A percentile compares a stretch with the other conserved stretches of the same genome.
Conservation (phyloP, 2,113 vertebrate genomes). For the Chlorocebus sabaeus region DNA sequence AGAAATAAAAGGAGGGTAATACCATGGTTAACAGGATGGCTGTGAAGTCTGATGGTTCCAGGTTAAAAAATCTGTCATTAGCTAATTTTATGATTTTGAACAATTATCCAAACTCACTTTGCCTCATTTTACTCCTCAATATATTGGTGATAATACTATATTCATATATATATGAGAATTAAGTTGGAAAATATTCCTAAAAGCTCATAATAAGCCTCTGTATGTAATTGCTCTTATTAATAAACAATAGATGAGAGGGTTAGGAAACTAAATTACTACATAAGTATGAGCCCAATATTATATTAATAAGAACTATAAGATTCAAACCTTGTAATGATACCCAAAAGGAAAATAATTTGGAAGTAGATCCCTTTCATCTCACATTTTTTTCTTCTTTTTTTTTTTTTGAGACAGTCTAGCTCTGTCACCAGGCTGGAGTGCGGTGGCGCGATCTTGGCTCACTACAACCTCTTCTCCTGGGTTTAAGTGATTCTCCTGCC, state of each 20-base stretch:
- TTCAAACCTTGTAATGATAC: not conserved
- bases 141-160: not conserved
- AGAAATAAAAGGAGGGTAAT: not conserved
- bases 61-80: not conserved
- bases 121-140: not conserved
- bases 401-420: too few species aligned
- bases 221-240: not conserved
- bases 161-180: not conserved
- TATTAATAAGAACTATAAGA: not conserved
- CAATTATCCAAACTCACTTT: not conserved
- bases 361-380: not conserved
- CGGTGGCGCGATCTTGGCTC: too few species aligned
- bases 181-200: not conserved
- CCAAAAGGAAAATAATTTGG: not conserved
- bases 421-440: too few species aligned
- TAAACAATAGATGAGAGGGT: not conserved
- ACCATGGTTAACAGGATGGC: not conserved
- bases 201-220: not conserved
- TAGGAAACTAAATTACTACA: not conserved
- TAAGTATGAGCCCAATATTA: not conserved
- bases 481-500: too few species aligned
- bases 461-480: too few species aligned
- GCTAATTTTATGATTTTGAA: not conserved
- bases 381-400: not conserved
- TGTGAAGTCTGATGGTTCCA: not conserved